Evolutionary conservation across 2,113 vertebrate species (phyloP).

Genomic region (Pimephales promelas): DNA sequence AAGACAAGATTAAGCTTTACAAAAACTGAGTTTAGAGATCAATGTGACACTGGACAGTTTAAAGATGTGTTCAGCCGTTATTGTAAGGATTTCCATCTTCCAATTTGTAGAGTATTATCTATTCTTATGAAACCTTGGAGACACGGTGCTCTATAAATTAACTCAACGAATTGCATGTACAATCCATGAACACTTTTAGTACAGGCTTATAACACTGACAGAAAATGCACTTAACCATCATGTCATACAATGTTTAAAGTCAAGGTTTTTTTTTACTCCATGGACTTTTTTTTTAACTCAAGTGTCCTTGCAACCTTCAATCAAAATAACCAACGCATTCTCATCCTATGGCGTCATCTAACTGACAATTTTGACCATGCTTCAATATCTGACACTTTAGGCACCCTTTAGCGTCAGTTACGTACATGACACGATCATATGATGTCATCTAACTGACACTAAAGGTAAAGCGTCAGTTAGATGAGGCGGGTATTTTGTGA

Average conservation of each 20-base stretch:
- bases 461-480: too few species aligned
- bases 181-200: neutral
- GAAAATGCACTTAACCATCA: neutral
- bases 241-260: neutral
- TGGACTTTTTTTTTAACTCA: too few species aligned
- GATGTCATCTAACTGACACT: too few species aligned
- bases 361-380: too few species aligned
- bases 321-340: too few species aligned
- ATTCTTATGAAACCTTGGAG: neutral
- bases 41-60: neutral
- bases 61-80: neutral
- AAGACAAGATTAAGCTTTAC: neutral
- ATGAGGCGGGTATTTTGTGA: too few species aligned
- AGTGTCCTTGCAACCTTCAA: too few species aligned
- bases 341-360: too few species aligned
- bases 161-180: neutral
- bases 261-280: too few species aligned
- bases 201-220: neutral
- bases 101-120: neutral
- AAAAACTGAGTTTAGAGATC: neutral
- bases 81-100: neutral
- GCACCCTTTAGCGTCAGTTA: too few species aligned
- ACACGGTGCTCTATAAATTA: neutral
- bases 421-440: too few species aligned
- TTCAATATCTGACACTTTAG: too few species aligned